Percentiles rank a stretch among this genome's conserved stretches.
Evolutionary conservation across 2,888 invertebrate genomes (phyloP).

Genomic region (Coremacera marginata): DNA sequence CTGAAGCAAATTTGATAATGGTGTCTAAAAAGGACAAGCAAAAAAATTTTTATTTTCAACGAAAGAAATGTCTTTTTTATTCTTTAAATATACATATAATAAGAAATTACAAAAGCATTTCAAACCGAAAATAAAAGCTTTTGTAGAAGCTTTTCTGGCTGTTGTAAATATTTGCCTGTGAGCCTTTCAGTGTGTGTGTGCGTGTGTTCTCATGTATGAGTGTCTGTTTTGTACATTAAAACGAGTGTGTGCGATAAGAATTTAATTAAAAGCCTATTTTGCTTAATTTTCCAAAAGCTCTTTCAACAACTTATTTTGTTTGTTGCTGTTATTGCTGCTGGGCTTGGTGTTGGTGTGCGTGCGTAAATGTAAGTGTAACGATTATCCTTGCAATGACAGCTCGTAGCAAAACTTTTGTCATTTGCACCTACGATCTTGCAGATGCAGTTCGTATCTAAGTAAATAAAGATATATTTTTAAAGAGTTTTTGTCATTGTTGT

Average conservation of each 20-base stretch:
- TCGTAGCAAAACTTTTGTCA: neutral
- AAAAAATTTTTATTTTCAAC: too few species aligned
- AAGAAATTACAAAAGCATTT: too few species aligned
- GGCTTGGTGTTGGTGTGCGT: neutral
- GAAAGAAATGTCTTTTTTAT: too few species aligned
- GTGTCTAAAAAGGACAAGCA: too few species aligned
- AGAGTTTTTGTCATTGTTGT: neutral
- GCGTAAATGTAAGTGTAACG: neutral
- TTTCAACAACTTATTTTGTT: neutral
- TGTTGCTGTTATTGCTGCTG: neutral
- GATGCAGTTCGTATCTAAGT: neutral
- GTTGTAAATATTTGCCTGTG: too few species aligned
- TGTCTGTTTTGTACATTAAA: neutral
- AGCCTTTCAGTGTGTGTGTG: too few species aligned
- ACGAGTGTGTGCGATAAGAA: neutral
- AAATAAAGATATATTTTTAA: too few species aligned
- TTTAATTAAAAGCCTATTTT: conserved; percentile 29
- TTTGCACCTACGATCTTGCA: neutral
- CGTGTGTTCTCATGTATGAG: too few species aligned
- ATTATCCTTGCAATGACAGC: conserved; percentile 4
- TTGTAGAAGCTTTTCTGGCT: too few species aligned
- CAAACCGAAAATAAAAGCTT: too few species aligned
- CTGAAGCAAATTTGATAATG: too few species aligned
- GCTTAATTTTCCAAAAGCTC: conserved; percentile 12
- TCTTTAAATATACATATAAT: too few species aligned